Conservation (phyloP, 2,797 vertebrate species). For the Xerus rutilus region DNA sequence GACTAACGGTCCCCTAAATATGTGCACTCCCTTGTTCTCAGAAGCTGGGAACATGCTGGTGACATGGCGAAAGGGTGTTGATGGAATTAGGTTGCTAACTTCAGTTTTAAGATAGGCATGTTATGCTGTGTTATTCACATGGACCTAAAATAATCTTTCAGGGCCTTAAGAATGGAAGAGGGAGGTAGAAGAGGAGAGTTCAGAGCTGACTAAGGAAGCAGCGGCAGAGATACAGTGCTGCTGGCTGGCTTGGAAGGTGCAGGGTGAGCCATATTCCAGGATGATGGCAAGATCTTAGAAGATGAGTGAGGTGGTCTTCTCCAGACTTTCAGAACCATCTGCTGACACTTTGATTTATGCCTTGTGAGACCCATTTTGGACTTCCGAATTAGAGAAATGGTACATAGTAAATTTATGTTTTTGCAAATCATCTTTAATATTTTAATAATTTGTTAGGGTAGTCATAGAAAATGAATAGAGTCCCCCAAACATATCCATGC, state of each 20-base stretch:
- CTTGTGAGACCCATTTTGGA: background rate
- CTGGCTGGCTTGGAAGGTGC: background rate
- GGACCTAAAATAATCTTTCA: background rate
- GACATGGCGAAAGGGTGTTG: background rate
- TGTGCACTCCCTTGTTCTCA: background rate
- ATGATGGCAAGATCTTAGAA: fast-evolving
- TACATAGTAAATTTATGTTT: background rate
- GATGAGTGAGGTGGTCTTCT: background rate
- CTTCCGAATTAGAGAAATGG: background rate
- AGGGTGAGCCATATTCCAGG: fast-evolving
- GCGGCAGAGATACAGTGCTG: fast-evolving
- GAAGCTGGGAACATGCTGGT: background rate
- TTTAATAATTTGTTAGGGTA: background rate
- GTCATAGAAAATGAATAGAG: background rate
- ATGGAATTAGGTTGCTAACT: background rate
- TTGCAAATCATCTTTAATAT: background rate
- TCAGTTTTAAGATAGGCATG: background rate
- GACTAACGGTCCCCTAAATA: background rate
- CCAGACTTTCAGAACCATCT: background rate
- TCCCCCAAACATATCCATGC: background rate
- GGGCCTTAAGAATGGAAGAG: background rate
- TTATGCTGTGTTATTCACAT: background rate
- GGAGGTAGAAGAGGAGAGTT: background rate
- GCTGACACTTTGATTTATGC: background rate
- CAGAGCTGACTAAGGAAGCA: background rate